Evolutionary conservation across 2,113 vertebrate genomes (phyloP).

Genomic region (Trinectes maculatus): DNA sequence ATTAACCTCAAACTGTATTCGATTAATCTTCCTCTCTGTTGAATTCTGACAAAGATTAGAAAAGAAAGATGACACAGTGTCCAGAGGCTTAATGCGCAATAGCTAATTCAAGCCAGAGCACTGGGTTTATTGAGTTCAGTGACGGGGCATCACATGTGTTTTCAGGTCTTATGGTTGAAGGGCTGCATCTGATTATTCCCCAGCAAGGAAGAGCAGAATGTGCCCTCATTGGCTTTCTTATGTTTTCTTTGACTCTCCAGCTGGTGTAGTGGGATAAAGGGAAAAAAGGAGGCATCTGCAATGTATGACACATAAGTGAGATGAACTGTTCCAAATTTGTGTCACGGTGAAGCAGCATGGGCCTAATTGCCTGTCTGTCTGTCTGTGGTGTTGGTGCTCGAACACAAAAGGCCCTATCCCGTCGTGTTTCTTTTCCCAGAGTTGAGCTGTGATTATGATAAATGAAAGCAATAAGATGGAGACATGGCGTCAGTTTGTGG

Average conservation of each 20-base stretch:
- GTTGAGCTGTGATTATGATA: slow-evolving; percentile 7
- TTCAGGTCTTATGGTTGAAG: slow-evolving; percentile 32
- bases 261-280: slow-evolving; percentile 2
- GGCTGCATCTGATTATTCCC: slow-evolving; percentile 39
- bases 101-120: slow-evolving; percentile 64
- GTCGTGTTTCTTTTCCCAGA: background rate
- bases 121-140: slow-evolving; percentile 60
- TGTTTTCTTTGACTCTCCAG: slow-evolving; percentile 1
- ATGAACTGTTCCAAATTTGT: background rate
- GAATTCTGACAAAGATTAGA: slow-evolving; percentile 32
- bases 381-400: slow-evolving; percentile 41
- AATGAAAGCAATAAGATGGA: slow-evolving; percentile 40
- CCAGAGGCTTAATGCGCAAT: slow-evolving; percentile 31
- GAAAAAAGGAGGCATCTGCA: slow-evolving; percentile 9
- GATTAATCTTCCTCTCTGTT: slow-evolving; percentile 26
- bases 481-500: background rate
- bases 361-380: slow-evolving; percentile 34
- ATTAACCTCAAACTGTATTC: slow-evolving; percentile 8
- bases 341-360: background rate
- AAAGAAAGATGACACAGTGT: slow-evolving; percentile 30
- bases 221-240: background rate
- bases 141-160: slow-evolving; percentile 38
- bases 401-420: slow-evolving; percentile 25
- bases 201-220: slow-evolving; percentile 8
- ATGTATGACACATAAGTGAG: slow-evolving; percentile 6